Percentiles rank a stretch among this genome's conserved stretches.
Conservation (phyloP, 2,888 invertebrate species). For the Tribolium freemani region DNA sequence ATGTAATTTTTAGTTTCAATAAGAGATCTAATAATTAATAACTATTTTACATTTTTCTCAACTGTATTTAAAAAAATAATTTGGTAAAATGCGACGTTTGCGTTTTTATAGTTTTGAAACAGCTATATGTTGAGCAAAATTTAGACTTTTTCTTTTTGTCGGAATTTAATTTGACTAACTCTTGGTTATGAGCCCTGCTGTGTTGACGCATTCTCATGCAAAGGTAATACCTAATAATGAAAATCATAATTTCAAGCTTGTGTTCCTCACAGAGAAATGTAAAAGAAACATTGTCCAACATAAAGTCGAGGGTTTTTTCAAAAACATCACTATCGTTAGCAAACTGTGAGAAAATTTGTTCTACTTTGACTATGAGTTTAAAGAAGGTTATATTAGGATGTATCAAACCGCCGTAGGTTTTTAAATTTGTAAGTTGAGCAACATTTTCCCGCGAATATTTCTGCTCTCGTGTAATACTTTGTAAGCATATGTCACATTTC, state of each 20-base stretch:
- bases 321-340: not conserved
- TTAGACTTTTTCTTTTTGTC: too few species aligned
- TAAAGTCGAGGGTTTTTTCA: not conserved
- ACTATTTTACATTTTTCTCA: too few species aligned
- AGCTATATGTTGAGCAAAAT: too few species aligned
- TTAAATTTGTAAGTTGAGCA: not conserved
- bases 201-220: not conserved
- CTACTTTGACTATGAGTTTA: not conserved
- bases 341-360: not conserved
- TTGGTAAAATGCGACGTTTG: too few species aligned
- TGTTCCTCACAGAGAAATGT: not conserved
- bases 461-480: not conserved
- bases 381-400: not conserved
- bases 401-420: not conserved
- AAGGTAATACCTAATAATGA: not conserved
- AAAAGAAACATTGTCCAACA: not conserved
- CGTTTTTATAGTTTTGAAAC: too few species aligned
- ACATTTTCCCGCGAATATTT: not conserved
- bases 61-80: too few species aligned
- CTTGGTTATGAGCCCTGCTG: too few species aligned
- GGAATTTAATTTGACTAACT: too few species aligned
- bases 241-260: not conserved
- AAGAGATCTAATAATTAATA: too few species aligned
- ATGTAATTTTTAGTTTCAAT: too few species aligned
- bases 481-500: not conserved